Conservation (phyloP, 1,140 invertebrate genomes). For the Drosophila bipectinata region DNA sequence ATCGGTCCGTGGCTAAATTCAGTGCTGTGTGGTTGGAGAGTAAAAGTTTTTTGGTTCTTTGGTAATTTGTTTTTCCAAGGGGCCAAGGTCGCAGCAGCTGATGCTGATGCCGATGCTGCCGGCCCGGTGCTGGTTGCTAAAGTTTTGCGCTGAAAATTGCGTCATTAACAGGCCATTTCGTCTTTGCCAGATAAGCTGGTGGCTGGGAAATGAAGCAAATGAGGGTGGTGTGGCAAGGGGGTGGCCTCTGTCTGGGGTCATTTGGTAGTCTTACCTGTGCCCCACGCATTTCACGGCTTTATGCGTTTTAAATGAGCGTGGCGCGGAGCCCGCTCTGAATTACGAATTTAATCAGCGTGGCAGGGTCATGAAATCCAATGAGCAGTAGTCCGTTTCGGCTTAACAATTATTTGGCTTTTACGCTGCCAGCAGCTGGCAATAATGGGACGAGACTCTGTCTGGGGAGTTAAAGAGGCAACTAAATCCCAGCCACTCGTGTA, state of each 20-base stretch:
- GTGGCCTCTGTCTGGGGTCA: slow-evolving; percentile 35
- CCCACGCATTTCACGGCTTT: slow-evolving; percentile 61
- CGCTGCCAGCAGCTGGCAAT: slow-evolving; percentile 2
- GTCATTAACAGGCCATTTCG: slow-evolving; percentile 79
- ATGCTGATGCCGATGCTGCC: slow-evolving; percentile 10
- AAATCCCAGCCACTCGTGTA: slow-evolving; percentile 3
- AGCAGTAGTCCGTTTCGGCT: slow-evolving; percentile 27
- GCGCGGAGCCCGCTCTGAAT: slow-evolving; percentile 42
- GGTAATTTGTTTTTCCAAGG: slow-evolving; percentile 54
- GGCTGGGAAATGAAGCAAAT: slow-evolving; percentile 4
- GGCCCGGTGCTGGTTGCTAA: slow-evolving; percentile 14
- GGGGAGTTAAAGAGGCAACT: background rate
- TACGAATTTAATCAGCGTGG: slow-evolving; percentile 65
- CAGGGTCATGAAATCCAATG: slow-evolving; percentile 51
- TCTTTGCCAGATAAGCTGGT: slow-evolving; percentile 49
- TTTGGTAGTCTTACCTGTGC: slow-evolving; percentile 60
- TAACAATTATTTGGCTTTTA: slow-evolving; percentile 48
- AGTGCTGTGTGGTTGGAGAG: slow-evolving; percentile 8
- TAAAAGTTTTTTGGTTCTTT: slow-evolving; percentile 48
- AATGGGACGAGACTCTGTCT: background rate
- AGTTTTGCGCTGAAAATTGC: slow-evolving; percentile 69
- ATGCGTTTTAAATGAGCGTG: slow-evolving; percentile 72
- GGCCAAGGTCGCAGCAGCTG: slow-evolving; percentile 46
- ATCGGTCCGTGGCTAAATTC: slow-evolving; percentile 35
- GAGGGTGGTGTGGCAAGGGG: background rate